Evolutionary conservation across 2,113 vertebrate genomes (phyloP), one percentile per base, ranked within the genome.

Genomic region (Istiophorus platypterus): DNA sequence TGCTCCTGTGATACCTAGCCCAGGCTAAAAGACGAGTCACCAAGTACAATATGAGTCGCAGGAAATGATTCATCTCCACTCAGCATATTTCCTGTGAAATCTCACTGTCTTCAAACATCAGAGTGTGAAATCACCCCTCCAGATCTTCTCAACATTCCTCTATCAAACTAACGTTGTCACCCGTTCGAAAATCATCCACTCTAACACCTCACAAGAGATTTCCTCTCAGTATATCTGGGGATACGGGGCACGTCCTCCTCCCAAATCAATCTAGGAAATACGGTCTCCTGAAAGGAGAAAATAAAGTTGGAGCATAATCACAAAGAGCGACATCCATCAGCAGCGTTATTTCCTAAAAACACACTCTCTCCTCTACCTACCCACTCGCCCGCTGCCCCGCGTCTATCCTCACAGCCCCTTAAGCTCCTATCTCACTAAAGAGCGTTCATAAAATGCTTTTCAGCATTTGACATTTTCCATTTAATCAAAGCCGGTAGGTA

Each of bases 391-490:
- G 2, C 24, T 18, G 2, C 59, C 54, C 37, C 83, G 27, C 31
- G 82, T 6, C 81, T 64, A 0, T 54, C 80, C 69, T 58, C 81
- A 37, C 75, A 31, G 80, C 80, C 72, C 75, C 57, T 84, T 86
- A 41, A 82, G 79, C 85, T 76, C 73, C 87, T 34, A 73, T 87
- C 86, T 65, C 82, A 64, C 77, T 82, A 90, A 89, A 88, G 86
- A 89, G 85, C 84, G 68, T 86, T 92, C 90, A 91, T 81, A 83
- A 92, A 92, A 91, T 67, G 88, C 89, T 90, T 92, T 82, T 89
- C 82, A 88, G 81, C 84, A 10, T 90, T 89, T 93, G 91, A 92
- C 92, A 94, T 94, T 93, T 92, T 89, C 90, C 88, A 90, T 93
- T 93, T 93, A 92, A 94, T 94, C 92, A 92, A 81, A 85, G 87